Conservation (phyloP, 1,140 invertebrate species). For the Drosophila carrolli region DNA sequence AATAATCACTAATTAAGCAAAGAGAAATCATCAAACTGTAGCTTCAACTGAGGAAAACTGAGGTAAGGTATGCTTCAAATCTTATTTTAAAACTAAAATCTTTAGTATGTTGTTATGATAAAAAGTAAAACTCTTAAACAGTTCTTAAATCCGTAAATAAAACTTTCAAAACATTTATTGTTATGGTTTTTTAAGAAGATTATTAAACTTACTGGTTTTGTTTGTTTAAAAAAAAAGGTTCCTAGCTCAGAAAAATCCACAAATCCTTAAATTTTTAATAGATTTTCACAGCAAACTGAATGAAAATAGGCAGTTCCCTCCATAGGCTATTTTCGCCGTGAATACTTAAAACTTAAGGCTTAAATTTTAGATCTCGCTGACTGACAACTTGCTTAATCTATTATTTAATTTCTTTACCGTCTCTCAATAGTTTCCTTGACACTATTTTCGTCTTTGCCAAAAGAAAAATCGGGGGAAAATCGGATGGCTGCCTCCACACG, state of each 20-base stretch:
- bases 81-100: background rate
- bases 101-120: background rate
- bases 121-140: background rate
- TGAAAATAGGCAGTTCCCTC: background rate
- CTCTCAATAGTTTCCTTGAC: constrained; percentile 58
- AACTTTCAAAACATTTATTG: background rate
- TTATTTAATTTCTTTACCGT: constrained; percentile 27
- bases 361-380: background rate
- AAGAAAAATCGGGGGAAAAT: constrained; percentile 38
- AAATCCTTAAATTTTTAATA: no score
- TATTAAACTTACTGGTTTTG: background rate
- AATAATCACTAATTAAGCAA: constrained; percentile 5
- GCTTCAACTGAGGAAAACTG: background rate
- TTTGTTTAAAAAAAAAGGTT: background rate
- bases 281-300: background rate
- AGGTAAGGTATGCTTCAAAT: constrained; percentile 4
- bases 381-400: constrained; percentile 32
- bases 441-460: constrained; percentile 46
- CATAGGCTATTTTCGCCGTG: no score
- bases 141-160: background rate
- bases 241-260: no score
- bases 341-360: background rate
- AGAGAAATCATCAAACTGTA: constrained; percentile 3
- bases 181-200: no score
- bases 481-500: constrained; percentile 17